Conservation (phyloP, 2,113 vertebrate genomes). For the Trichomycterus rosablanca region DNA sequence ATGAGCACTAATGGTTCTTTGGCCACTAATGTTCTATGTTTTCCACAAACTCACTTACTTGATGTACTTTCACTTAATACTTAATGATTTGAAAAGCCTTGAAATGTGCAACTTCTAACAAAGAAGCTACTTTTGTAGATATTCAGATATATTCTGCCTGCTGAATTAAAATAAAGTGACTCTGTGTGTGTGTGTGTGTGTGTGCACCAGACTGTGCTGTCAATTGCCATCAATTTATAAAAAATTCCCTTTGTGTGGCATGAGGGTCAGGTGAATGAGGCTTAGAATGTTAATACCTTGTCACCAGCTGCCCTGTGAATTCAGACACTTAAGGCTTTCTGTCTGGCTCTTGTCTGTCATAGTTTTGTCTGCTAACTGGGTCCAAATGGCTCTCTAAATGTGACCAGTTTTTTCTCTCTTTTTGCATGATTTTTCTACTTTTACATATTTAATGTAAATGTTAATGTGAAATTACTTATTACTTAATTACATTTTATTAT, state of each 20-base stretch:
- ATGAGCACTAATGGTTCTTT: background rate
- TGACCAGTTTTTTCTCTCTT: no score
- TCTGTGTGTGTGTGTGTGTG: conserved; percentile 11
- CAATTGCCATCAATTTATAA: background rate
- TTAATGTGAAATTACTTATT: no score
- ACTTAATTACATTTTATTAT: no score
- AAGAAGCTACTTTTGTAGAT: background rate
- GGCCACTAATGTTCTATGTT: background rate
- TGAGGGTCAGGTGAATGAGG: conserved; percentile 15
- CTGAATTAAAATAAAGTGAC: background rate
- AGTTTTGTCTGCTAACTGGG: conserved; percentile 47
- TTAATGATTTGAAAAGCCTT: background rate
- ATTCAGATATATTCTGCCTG: background rate
- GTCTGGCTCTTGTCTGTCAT: background rate
- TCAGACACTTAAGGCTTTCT: background rate
- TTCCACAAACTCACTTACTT: background rate
- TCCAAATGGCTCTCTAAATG: no score
- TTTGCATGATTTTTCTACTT: no score
- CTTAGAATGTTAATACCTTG: conserved; percentile 3
- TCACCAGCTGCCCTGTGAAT: conserved; percentile 11
- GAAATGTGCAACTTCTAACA: background rate
- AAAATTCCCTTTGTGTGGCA: conserved; percentile 1
- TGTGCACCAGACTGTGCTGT: background rate
- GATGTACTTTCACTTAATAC: background rate
- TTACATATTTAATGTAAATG: no score